Conservation (phyloP, 2,888 invertebrate species). For the Idaea straminata region DNA sequence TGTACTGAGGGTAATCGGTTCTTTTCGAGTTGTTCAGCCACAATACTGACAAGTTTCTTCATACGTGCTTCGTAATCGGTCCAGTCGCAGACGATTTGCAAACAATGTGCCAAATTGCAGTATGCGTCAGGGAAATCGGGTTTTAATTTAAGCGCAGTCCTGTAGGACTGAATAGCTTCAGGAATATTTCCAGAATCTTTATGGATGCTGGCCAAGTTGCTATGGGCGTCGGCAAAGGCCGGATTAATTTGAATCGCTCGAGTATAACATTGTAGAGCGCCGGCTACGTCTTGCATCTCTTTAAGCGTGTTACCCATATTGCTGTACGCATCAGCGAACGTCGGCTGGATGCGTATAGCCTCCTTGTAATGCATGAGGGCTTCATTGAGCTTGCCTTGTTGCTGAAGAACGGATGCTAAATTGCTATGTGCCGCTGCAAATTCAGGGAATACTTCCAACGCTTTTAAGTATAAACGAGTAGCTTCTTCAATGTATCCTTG, state of each 20-base stretch:
- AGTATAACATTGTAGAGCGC: slow-evolving; percentile 98
- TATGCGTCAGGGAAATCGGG: slow-evolving; percentile 99
- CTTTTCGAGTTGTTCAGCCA: slow-evolving; percentile 98
- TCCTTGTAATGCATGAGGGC: slow-evolving; percentile 99
- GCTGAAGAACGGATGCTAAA: slow-evolving; percentile 98
- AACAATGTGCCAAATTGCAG: slow-evolving; percentile 98
- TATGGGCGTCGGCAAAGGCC: slow-evolving; percentile 99
- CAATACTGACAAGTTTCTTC: slow-evolving; percentile 97
- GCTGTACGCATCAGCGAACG: slow-evolving; percentile 99
- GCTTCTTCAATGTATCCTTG: slow-evolving; percentile 99
- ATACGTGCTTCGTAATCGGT: slow-evolving; percentile 97
- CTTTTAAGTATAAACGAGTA: slow-evolving; percentile 95
- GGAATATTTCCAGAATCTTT: slow-evolving; percentile 99
- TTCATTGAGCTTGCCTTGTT: slow-evolving; percentile 98
- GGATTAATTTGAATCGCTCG: slow-evolving; percentile 99
- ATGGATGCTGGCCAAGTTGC: slow-evolving; percentile 99
- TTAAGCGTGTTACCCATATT: slow-evolving; percentile 99
- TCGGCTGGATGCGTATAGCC: slow-evolving; percentile 98
- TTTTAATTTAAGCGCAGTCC: slow-evolving; percentile 97
- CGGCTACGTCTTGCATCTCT: slow-evolving; percentile 99
- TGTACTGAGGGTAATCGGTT: slow-evolving; percentile 99
- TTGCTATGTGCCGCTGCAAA: slow-evolving; percentile 99
- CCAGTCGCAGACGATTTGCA: slow-evolving; percentile 99
- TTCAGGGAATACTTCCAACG: slow-evolving; percentile 97
- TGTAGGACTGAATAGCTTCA: slow-evolving; percentile 98